Evolutionary conservation across 2,797 vertebrate genomes (phyloP).

Genomic region (Platyrinchus mystaceus): DNA sequence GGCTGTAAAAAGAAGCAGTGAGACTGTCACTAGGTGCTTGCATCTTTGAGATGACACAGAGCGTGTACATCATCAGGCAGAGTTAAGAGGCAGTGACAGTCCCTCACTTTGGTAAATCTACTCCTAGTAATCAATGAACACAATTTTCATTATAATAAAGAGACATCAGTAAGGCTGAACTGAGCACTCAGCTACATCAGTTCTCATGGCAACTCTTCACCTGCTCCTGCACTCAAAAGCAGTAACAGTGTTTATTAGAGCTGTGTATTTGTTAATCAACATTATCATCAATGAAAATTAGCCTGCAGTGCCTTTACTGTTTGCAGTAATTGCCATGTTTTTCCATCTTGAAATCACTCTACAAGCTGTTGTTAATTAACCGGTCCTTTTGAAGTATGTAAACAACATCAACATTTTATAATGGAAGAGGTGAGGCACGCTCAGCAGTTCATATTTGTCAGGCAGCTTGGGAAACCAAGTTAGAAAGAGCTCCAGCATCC

Average conservation of each 20-base stretch:
- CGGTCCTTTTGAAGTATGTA: not conserved
- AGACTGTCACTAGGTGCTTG: not conserved
- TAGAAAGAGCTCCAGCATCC: not conserved
- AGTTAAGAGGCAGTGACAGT: not conserved
- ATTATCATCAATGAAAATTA: conserved; percentile 52
- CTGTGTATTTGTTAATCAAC: conserved; percentile 52
- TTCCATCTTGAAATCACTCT: conserved; percentile 39
- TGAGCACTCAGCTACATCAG: not conserved
- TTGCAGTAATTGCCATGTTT: conserved; percentile 43
- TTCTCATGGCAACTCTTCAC: conserved; percentile 54
- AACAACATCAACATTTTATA: conserved; percentile 26
- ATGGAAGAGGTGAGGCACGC: not conserved
- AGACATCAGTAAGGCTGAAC: not conserved
- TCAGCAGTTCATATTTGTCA: not conserved
- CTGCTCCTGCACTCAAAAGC: conserved; percentile 5
- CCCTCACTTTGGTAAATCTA: not conserved
- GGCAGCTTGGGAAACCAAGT: not conserved
- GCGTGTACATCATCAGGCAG: not conserved
- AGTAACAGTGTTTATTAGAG: conserved; percentile 23
- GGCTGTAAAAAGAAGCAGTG: not conserved
- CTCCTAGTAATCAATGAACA: not conserved
- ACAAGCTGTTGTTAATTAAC: conserved; percentile 55
- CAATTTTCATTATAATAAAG: conserved; percentile 6
- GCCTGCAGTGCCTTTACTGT: conserved; percentile 7
- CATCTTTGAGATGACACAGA: not conserved